A percentile compares a stretch with the other conserved stretches of the same genome.
phyloP scores from a whole-genome alignment of 2,888 invertebrate species.

The Perithous albicinctus region DNA sequence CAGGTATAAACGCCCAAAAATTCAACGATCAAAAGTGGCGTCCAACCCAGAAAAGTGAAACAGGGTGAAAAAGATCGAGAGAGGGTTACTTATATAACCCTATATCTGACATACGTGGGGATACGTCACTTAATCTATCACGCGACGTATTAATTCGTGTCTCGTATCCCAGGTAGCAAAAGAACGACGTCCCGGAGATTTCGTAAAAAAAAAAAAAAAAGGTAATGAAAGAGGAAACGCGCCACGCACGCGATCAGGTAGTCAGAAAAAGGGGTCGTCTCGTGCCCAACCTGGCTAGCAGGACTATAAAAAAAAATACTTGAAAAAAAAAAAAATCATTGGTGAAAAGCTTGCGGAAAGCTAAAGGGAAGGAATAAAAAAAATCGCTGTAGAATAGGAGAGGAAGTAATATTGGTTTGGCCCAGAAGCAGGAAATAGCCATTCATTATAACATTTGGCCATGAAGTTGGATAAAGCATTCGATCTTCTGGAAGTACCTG shows the following conservation, averaged over 20 bases:
- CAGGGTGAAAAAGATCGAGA: slow-evolving; percentile 64
- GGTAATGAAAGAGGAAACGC: slow-evolving; percentile 68
- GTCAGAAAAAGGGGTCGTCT: slow-evolving; percentile 76
- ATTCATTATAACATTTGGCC: no score
- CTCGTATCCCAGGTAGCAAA: slow-evolving; percentile 73
- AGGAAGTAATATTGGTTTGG: background rate
- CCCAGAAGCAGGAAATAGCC: no score
- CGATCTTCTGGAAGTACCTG: slow-evolving; percentile 6
- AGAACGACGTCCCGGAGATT: slow-evolving; percentile 27
- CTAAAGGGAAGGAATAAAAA: background rate
- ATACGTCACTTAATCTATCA: slow-evolving; percentile 78
- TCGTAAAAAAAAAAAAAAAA: slow-evolving; percentile 67
- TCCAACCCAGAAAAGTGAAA: slow-evolving; percentile 32
- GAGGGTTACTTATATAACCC: no score
- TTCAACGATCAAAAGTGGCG: slow-evolving; percentile 40
- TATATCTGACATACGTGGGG: slow-evolving; percentile 65
- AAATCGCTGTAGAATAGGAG: background rate
- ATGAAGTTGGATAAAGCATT: background rate
- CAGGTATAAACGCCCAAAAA: slow-evolving; percentile 61
- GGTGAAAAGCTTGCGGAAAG: slow-evolving; percentile 18
- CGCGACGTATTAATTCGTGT: slow-evolving; percentile 80
- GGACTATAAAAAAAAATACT: slow-evolving; percentile 65
- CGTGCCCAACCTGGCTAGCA: slow-evolving; percentile 64
- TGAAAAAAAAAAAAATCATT: slow-evolving; percentile 25
- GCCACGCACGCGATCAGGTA: slow-evolving; percentile 82